A percentile compares a stretch with the other conserved stretches of the same genome.
phyloP scores from a whole-genome alignment of 2,113 vertebrate genomes.

The Charadrius vociferus region DNA sequence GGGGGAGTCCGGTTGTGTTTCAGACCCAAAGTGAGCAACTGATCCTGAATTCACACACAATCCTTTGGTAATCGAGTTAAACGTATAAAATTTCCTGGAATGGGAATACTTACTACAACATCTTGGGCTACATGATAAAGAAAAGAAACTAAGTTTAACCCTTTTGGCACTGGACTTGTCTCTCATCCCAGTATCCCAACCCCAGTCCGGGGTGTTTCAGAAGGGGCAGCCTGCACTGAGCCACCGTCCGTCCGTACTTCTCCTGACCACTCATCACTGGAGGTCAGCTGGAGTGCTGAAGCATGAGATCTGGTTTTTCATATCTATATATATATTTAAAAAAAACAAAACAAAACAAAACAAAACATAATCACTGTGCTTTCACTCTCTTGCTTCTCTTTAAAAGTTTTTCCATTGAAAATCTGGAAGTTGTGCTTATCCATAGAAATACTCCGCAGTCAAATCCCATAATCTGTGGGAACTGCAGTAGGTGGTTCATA shows the following conservation, averaged over 20 bases:
- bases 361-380: background rate
- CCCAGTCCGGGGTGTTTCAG: background rate
- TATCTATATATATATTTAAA: background rate
- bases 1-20: background rate
- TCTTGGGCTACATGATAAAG: background rate
- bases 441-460: background rate
- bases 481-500: background rate
- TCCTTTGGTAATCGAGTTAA: background rate
- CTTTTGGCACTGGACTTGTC: background rate
- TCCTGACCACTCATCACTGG: background rate
- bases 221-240: background rate
- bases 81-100: background rate
- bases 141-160: background rate
- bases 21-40: background rate
- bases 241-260: accelerated
- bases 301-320: background rate
- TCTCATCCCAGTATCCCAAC: background rate
- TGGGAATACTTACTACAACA: accelerated
- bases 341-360: too few relatives aligned
- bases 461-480: background rate
- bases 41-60: background rate
- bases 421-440: background rate
- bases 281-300: background rate
- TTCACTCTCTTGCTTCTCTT: background rate
- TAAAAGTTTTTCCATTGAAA: background rate